Percentiles rank a stretch among this genome's conserved stretches.
Evolutionary conservation across 2,113 vertebrate species (phyloP).

Genomic region (Gymnocephalus cernua): DNA sequence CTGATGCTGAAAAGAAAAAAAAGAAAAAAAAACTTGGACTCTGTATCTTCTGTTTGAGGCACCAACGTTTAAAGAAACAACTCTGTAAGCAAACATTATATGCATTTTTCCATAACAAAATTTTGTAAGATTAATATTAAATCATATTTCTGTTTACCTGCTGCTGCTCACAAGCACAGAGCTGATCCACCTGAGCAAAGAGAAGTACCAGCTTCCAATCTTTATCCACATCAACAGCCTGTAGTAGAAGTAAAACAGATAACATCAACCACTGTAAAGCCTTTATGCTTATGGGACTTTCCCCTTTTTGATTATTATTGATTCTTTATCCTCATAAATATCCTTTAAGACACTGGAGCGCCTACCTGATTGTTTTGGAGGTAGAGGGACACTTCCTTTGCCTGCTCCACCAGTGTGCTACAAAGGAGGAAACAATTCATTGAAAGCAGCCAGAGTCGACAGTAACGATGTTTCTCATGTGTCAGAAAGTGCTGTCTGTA

Average conservation of each 20-base stretch:
- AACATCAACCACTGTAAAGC: neutral
- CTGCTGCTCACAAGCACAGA: constrained; percentile 66
- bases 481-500: constrained; percentile 28
- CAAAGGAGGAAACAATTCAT: neutral
- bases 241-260: neutral
- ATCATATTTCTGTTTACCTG: constrained; percentile 53
- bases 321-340: neutral
- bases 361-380: constrained; percentile 69
- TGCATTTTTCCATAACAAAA: neutral
- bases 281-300: neutral
- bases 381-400: constrained; percentile 51
- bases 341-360: neutral
- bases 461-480: neutral
- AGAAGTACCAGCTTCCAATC: constrained; percentile 80
- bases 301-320: neutral
- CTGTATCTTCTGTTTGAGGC: neutral
- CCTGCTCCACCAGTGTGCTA: constrained; percentile 72
- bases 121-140: neutral
- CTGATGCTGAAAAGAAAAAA: neutral
- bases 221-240: constrained; percentile 53
- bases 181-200: constrained; percentile 71
- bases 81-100: too few species aligned
- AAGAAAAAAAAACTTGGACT: neutral
- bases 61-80: neutral
- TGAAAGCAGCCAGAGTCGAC: neutral